Evolutionary conservation across 2,797 vertebrate species (phyloP).

Genomic region (Sylvilagus floridanus): DNA sequence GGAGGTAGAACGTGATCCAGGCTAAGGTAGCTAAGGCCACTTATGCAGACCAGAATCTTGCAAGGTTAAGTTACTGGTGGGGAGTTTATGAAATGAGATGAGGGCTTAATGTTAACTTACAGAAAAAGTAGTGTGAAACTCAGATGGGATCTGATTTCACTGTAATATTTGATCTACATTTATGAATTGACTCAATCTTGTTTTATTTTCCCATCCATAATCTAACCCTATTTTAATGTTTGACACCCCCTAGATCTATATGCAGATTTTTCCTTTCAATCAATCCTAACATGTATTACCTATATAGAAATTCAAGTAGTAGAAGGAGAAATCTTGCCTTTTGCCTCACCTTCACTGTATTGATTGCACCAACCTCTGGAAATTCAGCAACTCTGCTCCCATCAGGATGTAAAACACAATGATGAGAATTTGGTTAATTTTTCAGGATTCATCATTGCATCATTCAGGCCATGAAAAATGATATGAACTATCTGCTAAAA

Average conservation of each 20-base stretch:
- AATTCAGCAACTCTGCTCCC: background rate
- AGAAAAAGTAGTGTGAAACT: background rate
- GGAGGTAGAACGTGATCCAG: too few relatives aligned
- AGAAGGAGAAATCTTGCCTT: background rate
- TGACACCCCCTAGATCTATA: background rate
- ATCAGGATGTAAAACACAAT: background rate
- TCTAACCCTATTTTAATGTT: background rate
- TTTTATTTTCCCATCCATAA: background rate
- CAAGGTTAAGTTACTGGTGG: too few relatives aligned
- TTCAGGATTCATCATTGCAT: background rate
- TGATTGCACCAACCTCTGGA: background rate
- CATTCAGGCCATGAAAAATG: slow-evolving; percentile 47
- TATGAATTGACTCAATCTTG: background rate
- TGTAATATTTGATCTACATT: background rate
- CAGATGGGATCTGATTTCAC: background rate
- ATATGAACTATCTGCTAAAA: background rate
- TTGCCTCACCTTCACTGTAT: background rate
- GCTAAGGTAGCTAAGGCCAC: background rate
- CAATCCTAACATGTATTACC: background rate
- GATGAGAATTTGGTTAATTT: background rate
- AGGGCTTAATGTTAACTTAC: background rate
- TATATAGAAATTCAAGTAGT: background rate
- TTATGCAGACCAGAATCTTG: too few relatives aligned
- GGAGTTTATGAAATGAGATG: background rate
- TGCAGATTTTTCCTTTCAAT: background rate